Percentiles rank a stretch among this genome's conserved stretches.
phyloP scores from a whole-genome alignment of 2,113 vertebrate species.

The Campylorhamphus procurvoides region DNA sequence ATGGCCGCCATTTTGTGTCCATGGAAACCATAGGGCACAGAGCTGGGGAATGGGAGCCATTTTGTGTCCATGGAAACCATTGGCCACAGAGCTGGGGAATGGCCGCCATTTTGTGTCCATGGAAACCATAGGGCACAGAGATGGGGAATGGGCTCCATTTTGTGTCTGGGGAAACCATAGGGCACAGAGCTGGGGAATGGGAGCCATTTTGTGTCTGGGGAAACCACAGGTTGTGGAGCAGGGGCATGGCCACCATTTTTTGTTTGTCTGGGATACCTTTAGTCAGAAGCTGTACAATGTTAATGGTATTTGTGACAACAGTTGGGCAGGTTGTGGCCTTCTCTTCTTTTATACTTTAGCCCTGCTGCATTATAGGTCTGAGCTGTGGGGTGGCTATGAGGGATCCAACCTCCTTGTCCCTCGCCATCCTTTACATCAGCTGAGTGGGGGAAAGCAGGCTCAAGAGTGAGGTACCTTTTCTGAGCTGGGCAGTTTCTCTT shows the following conservation, averaged over 20 bases:
- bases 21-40: too few relatives aligned
- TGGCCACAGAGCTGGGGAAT: too few relatives aligned
- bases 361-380: neutral
- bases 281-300: neutral
- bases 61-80: too few relatives aligned
- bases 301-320: neutral
- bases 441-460: neutral
- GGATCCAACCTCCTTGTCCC: neutral
- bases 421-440: neutral
- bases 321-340: neutral
- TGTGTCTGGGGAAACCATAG: neutral
- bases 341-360: neutral
- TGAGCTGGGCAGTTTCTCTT: neutral
- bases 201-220: neutral
- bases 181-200: too few relatives aligned
- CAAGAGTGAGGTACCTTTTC: rapidly evolving
- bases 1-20: too few relatives aligned
- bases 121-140: too few relatives aligned
- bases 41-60: too few relatives aligned
- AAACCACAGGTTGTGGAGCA: neutral
- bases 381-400: neutral
- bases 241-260: neutral
- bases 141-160: neutral
- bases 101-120: neutral
- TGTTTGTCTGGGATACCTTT: neutral